Evolutionary conservation across 2,888 invertebrate genomes (phyloP).

Genomic region (Erpobdella octoculata): DNA sequence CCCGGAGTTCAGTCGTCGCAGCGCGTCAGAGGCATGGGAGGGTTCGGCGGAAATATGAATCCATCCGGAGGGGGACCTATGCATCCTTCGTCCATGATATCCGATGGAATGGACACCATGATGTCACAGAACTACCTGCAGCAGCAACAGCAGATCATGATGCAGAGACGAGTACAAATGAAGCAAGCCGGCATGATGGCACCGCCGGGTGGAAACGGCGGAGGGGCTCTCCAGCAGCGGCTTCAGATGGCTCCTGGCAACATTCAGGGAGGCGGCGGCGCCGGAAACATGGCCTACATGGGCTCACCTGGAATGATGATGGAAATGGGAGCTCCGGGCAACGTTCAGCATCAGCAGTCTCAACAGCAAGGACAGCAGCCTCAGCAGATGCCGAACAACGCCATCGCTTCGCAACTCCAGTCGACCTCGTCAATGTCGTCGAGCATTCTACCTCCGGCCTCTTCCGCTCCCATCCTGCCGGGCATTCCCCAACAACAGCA

Average conservation of each 20-base stretch:
- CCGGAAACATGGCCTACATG: background rate
- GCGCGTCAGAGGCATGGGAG: constrained; percentile 23
- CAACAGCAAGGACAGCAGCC: constrained; percentile 2
- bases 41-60: background rate
- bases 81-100: constrained; percentile 18
- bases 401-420: background rate
- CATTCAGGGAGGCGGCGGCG: background rate
- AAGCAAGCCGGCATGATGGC: constrained; percentile 9
- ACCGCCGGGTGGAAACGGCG: background rate
- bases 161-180: constrained; percentile 19
- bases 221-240: background rate
- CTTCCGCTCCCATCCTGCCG: background rate
- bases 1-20: constrained; percentile 12
- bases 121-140: background rate
- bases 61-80: background rate
- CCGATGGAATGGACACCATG: background rate
- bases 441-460: background rate
- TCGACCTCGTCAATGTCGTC: background rate
- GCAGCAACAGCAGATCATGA: constrained; percentile 3
- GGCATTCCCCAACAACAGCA: constrained; percentile 7
- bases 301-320: constrained; percentile 22
- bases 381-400: background rate
- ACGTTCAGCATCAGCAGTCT: background rate
- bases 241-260: background rate
- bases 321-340: constrained; percentile 4